Evolutionary conservation across 2,797 vertebrate species (phyloP), one percentile per base, ranked within the genome.

Genomic region (Todus mexicanus): DNA sequence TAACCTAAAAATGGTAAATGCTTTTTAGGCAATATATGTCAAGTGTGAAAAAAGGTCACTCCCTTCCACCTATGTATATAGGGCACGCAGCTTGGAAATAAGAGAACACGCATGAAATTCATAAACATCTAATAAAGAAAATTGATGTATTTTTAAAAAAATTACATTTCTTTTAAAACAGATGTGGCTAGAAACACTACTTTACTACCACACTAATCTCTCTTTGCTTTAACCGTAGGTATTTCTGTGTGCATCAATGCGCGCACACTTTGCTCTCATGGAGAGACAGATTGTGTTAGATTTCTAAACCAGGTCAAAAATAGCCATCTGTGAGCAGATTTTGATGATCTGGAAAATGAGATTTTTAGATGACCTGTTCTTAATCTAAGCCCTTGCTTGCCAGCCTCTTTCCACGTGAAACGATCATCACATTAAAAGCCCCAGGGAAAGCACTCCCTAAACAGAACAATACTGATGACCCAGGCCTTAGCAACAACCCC

Each of bases 261-360:
- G 50, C 27, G 22, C 5, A 47, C 4, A 13, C 37, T 85, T 45
- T 20, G 38, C 37, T 83, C 61, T 93, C 31, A 63, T 0, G 3
- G 15, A 87, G 84, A 75, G 76, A 47, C 84, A 92, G 80, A 93
- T 22, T 82, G 92, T 91, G 68, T 31, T 85, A 78, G 51, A 91
- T 92, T 97, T 95, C 76, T 94, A 96, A 97, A 94, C 81, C 91
- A 96, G 90, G 86, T 93, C 91, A 92, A 77, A 83, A 89, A 75
- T 20, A 87, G 80, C 90, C 94, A 93, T 93, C 92, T 91, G 93
- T 60, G 63, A 86, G 78, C 79, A 87, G 90, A 95, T 91, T 96
- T n/a, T 56, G 75, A 92, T 70, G 70, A 90, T 70, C 90, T 84
- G 70, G 92, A 95, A 96, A 94, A 83, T 84, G 48, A 94, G 85